Base-by-base conservation (phyloP, 2,797 vertebrate species). In the Intellagama lesueurii region DNA sequence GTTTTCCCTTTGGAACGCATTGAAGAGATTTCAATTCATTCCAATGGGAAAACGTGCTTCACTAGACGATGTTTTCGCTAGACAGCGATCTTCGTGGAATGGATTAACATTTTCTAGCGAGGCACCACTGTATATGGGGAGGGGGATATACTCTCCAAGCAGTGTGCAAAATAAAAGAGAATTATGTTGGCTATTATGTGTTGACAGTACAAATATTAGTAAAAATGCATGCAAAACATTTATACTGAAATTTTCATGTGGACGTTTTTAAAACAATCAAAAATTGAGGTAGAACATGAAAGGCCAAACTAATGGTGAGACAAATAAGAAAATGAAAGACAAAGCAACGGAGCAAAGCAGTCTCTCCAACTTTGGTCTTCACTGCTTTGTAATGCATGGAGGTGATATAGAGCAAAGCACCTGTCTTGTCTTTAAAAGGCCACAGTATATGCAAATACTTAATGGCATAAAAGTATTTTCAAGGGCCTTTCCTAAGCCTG, bases 391-490 rank as follows among this genome's bases (percentile, higher is more conserved):
- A 56, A 64, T 7, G 9, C 14, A 60, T 6, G n/a, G 64, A 78
- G 32, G 8, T 84, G 87, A 77, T 35, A 16, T 16, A 56, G 47
- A 60, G 30, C 2, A 56, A 89, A 79, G 19, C 32, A 32, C 2
- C 12, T n/a, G 9, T 28, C 35, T n/a, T 11, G 32, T 44, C 8
- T 88, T 88, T 83, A 52, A 85, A 85, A 84, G 35, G 49, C 22
- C 66, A 72, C 66, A 84, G 78, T 79, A 69, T 52, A 44, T 28
- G 24, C 22, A n/a, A 72, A 49, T 14, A 35, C 24, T 78, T 83
- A 78, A 69, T n/a, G 30, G 66, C 66, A 72, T 85, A 72, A 80
- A 89, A 72, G 32, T 73, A 60, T 89, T 88, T 80, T 80, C 22
- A 85, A 66, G 69, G 83, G n/a, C 52, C 32, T 79, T 40, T 70